Evolutionary conservation across 2,797 vertebrate species (phyloP), one percentile per base, ranked within the genome.

Genomic region (Alauda arvensis): DNA sequence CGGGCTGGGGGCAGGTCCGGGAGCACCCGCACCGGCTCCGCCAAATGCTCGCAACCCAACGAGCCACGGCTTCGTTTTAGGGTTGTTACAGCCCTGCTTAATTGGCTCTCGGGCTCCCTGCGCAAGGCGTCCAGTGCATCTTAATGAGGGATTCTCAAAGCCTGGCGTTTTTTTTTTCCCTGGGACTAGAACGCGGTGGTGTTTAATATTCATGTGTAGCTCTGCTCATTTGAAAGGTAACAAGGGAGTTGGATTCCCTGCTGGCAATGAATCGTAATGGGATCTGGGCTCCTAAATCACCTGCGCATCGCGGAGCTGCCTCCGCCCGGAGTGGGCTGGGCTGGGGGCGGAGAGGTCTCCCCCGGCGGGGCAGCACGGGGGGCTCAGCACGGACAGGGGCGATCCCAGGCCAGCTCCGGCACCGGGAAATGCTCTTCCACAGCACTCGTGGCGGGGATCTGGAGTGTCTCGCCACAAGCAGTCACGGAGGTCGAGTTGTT

Each of bases 91-190:
- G 63, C 5, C 79, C 83, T 63, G 77, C 83, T 92, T 94, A 95
- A 94, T 94, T 94, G 93, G 92, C 91, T 90, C 85, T 83, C 6
- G 49, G 79, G 80, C 77, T 91, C 89, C 85, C 85, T 85, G 89
- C 28, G 80, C 89, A 29, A 49, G 80, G 85, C 85, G 83, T 55
- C 89, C 94, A 39, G 91, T 9, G 89, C 92, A 95, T 95, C 89
- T 88, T 93, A 95, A 94, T 93, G 94, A 93, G 89, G 37, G 65
- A 90, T 81, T 81, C 92, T 93, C 92, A 93, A 93, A 93, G 94
- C 62, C 77, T 10, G 68, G 29, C 24, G 87, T 81, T 80, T 77
- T 40, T 40, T 40, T 40, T 92, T 91, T 91, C 40, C 72, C 62
- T 87, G 83, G 88, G 85, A 90, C 83, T 74, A 66, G 62, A 60